Evolutionary conservation across 92 coral and sea anemone genomes (phyloP), one percentile per base, ranked within the genome.

Genomic region (Umimayanthus kanabou): DNA sequence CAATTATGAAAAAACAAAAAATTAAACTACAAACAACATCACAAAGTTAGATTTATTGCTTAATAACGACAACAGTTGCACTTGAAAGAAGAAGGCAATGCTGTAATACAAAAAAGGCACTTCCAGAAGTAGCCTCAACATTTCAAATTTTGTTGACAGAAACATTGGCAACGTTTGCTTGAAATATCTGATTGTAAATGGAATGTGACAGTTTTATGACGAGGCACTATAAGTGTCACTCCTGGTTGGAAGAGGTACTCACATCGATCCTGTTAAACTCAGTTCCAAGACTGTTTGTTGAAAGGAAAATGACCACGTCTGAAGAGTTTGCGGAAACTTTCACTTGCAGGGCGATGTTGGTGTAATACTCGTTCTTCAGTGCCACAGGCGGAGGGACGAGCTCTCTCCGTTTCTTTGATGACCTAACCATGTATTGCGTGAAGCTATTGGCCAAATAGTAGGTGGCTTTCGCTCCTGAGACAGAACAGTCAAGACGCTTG

Each of bases 201-300:
- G 10, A 47, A 47, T 39, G 26, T 39, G 28, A 22, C 47, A 76
- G 14, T 3, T 10, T 6, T 5, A 47, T 6, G 58, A 37, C 10
- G 33, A 13, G 25, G 81, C 18, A 26, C 39, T 40, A 3, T 7
- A 20, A 8, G 22, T 9, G 5, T 7, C 9, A 2, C 0, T n/a
- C 11, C 14, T 11, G 26, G 13, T 22, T 9, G n/a, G 18, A 23
- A 49, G 23, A 13, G 6, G 20, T 25, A 90, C 99, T 92, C 89
- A 96, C 99, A 79, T 94, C 99, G 77, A 96, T 89, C 73, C 95
- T 91, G 88, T 89, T 95, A 81, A 93, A 93, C 81, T 96, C 98
- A 4, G 96, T 93, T 80, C 97, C 98, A 65, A 90, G 89, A 47
- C 97, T 92, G 94, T 95, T 95, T 49, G 98, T 92, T 57, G 98